Evolutionary conservation across 2,888 invertebrate species (phyloP), one percentile per base, ranked within the genome.

Genomic region (Enchytraeus crypticus): DNA sequence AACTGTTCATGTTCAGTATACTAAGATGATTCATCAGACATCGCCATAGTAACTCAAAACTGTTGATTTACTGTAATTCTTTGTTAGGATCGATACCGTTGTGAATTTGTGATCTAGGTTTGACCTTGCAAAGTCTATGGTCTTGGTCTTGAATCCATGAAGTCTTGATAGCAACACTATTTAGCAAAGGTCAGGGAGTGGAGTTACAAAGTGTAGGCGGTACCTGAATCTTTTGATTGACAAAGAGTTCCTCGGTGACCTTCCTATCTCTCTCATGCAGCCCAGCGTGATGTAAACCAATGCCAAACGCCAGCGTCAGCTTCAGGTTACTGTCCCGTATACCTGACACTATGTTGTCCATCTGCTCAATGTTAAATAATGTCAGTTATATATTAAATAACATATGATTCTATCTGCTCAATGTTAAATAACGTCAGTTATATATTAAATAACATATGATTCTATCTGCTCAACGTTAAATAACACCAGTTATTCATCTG

Each of bases 241-340:
- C 87, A 79, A 95, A 97, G 51, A 98, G 81, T 75, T 95, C 90
- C 76, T 99, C 98, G 0, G 92, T 91, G 1, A 88, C 85, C 74
- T 85, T 88, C 49, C 97, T 84, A 78, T 99, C 98, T 63, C 86
- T 84, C 68, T 97, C 96, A 70, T 92, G 89, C 59, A 99, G 81
- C 57, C 98, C 98, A 26, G 98, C 98, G 81, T 98, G 98, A 82
- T 99, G 98, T 71, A 99, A 86, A 1, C 97, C 98, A 68, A 99
- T 95, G 8, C 98, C 98, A 80, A 97, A 99, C 0, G 92, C 88
- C 27, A 99, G 82, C 0, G 92, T 91, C 64, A 97, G 84, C 74
- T 92, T 92, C 53, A 99, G 82, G 81, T 95, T 96, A 3, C 87
- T 84, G 72, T 98, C 98, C 67, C 85, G 85, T 18, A 84, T 74